Base-by-base conservation (phyloP, 2,113 vertebrate species). In the Zonotrichia leucophrys region DNA sequence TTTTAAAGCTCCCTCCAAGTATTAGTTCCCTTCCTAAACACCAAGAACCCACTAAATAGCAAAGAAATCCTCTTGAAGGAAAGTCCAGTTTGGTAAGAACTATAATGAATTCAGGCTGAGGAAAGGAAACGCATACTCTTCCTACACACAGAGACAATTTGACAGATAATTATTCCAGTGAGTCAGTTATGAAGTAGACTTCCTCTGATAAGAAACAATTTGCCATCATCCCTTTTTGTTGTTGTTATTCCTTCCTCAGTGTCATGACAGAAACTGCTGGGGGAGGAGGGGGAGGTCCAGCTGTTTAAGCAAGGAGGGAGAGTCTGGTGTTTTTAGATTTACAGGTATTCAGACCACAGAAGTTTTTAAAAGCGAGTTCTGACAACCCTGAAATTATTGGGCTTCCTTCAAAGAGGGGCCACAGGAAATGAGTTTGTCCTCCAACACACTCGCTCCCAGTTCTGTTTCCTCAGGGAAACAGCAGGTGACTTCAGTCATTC, bases 191-290 rank as follows among this genome's bases (percentile, higher is more conserved):
- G 62, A 95, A 87, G 74, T 82, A 92, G 77, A 83, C 62, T 92
- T 95, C 69, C 53, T 95, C 88, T 89, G 80, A 75, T 83, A 90
- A 95, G 85, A 92, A 93, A 60, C 31, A 83, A 92, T 90, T 90
- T 89, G 55, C 35, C 42, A 78, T 84, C 42, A 50, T 44, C 41
- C 14, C 5, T 55, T 84, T 69, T 33, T 69, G 62, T 63, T 50
- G n/a, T 58, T 92, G 69, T 69, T 87, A 16, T 67, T 93, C 27
- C 73, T 88, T 91, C 56, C 85, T 62, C 35, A 64, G 37, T 44
- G 55, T 90, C 80, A 47, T 60, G 56, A 83, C 21, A 67, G 33
- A 86, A 63, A 25, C 17, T 83, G 37, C 17, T 81, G 42, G 15
- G 25, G 52, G 44, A 78, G 25, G 23, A 35, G 7, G 2, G 4